Conservation (phyloP, 2,113 vertebrate species). For the Poecile atricapillus region DNA sequence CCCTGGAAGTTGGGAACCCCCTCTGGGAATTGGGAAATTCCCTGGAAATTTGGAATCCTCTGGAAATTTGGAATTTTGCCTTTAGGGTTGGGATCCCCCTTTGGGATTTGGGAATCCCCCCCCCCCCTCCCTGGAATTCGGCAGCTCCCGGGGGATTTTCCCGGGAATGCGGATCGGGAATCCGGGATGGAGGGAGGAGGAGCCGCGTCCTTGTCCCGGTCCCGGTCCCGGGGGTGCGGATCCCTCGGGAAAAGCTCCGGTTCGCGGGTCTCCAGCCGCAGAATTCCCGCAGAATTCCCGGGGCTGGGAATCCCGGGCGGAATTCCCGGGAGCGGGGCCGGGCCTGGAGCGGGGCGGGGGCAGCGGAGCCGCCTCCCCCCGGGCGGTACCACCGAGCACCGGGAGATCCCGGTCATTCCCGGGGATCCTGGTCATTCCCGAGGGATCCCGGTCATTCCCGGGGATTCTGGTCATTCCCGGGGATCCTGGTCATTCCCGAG, state of each 20-base stretch:
- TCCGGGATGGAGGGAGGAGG: not conserved
- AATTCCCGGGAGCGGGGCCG: not conserved
- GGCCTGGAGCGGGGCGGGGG: not conserved
- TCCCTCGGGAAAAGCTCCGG: rapidly evolving
- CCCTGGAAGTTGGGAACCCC: no score
- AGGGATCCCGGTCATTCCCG: not conserved
- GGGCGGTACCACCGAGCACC: not conserved
- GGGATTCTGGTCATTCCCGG: not conserved
- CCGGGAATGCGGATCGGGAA: not conserved
- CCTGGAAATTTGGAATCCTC: no score
- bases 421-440: no score
- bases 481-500: not conserved
- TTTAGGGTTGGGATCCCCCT: not conserved
- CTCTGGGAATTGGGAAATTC: no score
- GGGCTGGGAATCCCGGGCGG: not conserved
- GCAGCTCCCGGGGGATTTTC: not conserved
- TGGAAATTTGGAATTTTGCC: not conserved
- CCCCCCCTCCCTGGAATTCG: not conserved
- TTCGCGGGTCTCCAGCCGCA: rapidly evolving
- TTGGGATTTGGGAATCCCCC: not conserved
- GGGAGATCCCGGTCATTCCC: not conserved
- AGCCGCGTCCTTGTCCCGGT: not conserved
- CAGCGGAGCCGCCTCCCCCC: not conserved
- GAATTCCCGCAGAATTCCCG: not conserved
- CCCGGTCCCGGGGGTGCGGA: not conserved